Percentiles rank a stretch among this genome's conserved stretches.
Evolutionary conservation across 2,797 vertebrate species (phyloP).

Genomic region (Emys orbicularis): DNA sequence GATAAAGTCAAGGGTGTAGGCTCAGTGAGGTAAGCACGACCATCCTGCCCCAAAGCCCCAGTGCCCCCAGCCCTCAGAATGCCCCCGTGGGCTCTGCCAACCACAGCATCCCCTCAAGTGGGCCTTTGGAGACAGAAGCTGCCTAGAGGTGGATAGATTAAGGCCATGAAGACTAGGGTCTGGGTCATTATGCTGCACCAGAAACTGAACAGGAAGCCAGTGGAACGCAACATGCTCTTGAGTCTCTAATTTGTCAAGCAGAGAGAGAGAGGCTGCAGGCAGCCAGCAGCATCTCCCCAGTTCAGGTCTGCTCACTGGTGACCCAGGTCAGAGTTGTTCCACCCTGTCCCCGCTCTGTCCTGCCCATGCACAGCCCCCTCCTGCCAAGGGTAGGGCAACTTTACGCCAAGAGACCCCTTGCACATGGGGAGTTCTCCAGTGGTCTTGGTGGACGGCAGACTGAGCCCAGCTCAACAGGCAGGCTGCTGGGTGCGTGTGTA

Average conservation of each 20-base stretch:
- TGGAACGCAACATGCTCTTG: rapidly evolving
- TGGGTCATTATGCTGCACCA: rapidly evolving
- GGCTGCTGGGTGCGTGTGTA: not conserved
- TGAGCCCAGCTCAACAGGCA: not conserved
- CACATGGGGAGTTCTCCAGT: rapidly evolving
- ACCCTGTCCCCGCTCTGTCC: not conserved
- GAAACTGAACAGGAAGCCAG: not conserved
- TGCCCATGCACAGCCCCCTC: not conserved
- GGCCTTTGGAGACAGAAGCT: too few species aligned
- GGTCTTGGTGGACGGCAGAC: not conserved
- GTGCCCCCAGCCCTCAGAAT: too few species aligned
- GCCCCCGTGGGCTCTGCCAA: not conserved
- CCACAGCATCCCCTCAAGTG: not conserved
- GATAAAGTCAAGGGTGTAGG: too few species aligned
- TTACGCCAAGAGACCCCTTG: not conserved
- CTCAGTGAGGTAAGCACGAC: not conserved
- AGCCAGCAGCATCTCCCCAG: not conserved
- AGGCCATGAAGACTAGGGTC: too few species aligned
- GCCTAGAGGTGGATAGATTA: too few species aligned
- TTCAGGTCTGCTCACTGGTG: not conserved
- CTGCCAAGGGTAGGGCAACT: not conserved
- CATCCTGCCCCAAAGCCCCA: too few species aligned
- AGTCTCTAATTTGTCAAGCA: not conserved
- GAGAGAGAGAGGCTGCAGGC: not conserved
- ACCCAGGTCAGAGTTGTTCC: too few species aligned